Conservation (phyloP, 2,113 vertebrate genomes). For the Psettodes erumei region DNA sequence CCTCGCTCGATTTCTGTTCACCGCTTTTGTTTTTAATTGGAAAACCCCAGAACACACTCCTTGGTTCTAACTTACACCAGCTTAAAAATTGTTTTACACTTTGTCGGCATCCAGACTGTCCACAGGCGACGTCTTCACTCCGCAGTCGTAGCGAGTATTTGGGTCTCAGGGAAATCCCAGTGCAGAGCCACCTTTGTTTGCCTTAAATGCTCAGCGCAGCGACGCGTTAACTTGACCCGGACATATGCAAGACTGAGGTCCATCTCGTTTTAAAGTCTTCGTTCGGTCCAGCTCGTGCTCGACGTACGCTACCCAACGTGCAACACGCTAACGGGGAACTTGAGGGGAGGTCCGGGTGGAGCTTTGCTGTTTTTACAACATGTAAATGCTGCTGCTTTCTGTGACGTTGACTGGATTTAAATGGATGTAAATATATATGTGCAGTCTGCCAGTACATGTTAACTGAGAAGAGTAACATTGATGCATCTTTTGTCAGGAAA, state of each 20-base stretch:
- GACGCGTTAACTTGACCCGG: constrained; percentile 28
- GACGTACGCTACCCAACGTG: neutral
- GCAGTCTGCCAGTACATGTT: neutral
- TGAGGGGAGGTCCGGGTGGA: neutral
- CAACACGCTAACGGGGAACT: too few relatives aligned
- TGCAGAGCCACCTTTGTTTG: constrained; percentile 19
- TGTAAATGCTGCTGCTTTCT: neutral
- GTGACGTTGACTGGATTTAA: neutral
- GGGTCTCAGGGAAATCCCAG: constrained; percentile 62
- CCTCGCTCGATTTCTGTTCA: neutral
- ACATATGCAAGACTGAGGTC: constrained; percentile 51
- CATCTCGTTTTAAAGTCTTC: neutral
- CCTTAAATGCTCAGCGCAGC: constrained; percentile 36
- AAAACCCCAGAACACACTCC: neutral
- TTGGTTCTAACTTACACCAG: neutral
- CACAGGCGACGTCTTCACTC: neutral
- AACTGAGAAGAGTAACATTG: constrained; percentile 24
- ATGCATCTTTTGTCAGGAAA: constrained; percentile 17
- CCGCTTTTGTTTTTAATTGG: neutral
- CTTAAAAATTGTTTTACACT: neutral
- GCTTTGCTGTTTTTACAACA: neutral
- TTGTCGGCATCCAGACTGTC: neutral
- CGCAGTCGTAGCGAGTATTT: neutral
- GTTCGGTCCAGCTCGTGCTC: neutral
- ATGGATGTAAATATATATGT: too few relatives aligned